Percentiles rank a stretch among this genome's conserved stretches.
phyloP scores from a whole-genome alignment of 2,113 vertebrate genomes.

The Dipodomys spectabilis region DNA sequence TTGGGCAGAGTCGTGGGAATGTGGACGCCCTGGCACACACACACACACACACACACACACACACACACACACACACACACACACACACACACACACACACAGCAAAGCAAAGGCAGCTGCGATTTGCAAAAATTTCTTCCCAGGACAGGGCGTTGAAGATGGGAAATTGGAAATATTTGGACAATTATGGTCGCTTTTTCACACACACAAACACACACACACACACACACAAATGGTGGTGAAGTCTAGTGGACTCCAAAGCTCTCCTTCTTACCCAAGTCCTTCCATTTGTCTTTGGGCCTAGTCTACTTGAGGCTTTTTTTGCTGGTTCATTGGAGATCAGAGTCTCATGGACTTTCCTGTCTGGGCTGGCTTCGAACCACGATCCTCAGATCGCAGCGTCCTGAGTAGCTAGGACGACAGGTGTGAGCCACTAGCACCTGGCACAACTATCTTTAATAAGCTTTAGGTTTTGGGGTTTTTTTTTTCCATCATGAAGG shows the following conservation, averaged over 20 bases:
- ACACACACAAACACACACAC: neutral
- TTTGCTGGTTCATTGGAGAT: no score
- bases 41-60: no score
- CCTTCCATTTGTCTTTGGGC: neutral
- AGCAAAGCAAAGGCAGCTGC: neutral
- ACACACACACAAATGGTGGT: neutral
- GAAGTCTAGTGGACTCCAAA: neutral
- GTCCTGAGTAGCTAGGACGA: no score
- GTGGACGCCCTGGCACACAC: no score
- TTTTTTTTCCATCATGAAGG: neutral
- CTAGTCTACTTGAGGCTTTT: neutral
- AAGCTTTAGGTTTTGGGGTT: neutral
- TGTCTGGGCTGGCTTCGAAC: no score
- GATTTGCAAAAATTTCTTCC: conserved; percentile 43
- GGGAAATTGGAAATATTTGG: neutral
- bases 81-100: no score
- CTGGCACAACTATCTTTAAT: no score
- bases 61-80: no score
- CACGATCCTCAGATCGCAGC: no score
- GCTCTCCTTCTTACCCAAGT: neutral
- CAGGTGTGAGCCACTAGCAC: no score
- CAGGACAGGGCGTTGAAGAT: neutral
- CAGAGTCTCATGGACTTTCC: no score
- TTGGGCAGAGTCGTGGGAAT: no score
- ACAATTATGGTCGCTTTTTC: neutral